phyloP scores from a whole-genome alignment of 2,113 vertebrate genomes.

The Melanotaenia duboulayi region DNA sequence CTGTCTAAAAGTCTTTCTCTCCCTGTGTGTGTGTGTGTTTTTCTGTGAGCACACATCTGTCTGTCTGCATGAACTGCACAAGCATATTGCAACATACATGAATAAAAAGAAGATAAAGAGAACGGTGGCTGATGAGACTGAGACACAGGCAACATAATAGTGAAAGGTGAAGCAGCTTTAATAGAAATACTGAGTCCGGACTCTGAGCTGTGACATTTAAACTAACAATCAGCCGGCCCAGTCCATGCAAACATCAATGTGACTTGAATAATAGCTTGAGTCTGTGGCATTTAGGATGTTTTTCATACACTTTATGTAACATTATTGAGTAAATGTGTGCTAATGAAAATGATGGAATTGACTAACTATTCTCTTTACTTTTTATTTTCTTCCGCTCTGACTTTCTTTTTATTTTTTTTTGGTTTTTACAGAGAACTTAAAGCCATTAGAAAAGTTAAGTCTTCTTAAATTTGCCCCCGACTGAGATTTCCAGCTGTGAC shows the following conservation, averaged over 20 bases:
- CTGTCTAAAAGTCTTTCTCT: background rate
- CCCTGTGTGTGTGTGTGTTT: constrained; percentile 1
- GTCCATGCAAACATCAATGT: background rate
- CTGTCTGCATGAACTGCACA: background rate
- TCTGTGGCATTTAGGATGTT: background rate
- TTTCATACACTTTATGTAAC: background rate
- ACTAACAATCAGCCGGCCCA: background rate
- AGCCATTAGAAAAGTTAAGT: constrained; percentile 32
- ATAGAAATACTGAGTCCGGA: background rate
- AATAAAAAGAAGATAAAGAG: background rate
- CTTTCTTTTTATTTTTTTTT: background rate
- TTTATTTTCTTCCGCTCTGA: background rate
- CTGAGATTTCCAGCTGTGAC: constrained; percentile 34
- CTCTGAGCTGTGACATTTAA: background rate
- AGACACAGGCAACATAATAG: background rate
- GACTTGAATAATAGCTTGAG: background rate
- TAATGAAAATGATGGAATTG: background rate
- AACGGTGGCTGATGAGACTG: background rate
- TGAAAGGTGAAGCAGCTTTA: background rate
- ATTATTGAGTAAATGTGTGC: background rate
- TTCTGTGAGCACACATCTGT: background rate
- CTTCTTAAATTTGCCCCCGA: constrained; percentile 37
- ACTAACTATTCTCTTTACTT: background rate
- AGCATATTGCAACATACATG: background rate
- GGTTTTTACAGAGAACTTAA: constrained; percentile 10